These are phyloP conservation scores for Acrocephalus arundinaceus DNA, from an alignment of 2,113 vertebrate genomes.

Conservation along the genomic window DNA sequence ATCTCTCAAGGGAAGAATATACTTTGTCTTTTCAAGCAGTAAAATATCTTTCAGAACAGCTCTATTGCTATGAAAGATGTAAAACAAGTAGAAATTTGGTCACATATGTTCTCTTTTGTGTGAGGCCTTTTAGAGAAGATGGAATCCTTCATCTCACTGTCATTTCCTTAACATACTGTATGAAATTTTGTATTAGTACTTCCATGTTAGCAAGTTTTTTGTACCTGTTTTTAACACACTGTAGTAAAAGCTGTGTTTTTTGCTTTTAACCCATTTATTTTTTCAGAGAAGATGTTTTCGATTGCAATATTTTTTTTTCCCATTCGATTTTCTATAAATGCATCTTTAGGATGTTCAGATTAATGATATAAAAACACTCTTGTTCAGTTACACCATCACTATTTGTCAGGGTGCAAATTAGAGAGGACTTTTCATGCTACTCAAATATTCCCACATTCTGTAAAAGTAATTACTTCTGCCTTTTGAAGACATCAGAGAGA, in stretches of 20 bases:
- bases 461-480: not conserved
- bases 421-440: not conserved
- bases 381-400: not conserved
- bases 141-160: not conserved
- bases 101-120: not conserved
- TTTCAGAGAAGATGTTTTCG: not conserved
- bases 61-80: not conserved
- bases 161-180: not conserved
- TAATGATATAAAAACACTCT: not conserved
- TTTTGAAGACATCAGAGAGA: not conserved
- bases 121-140: not conserved
- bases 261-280: not conserved
- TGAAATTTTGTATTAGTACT: not conserved
- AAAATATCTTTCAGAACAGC: not conserved
- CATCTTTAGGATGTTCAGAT: not conserved
- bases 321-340: rapidly evolving
- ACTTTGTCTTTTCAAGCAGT: not conserved
- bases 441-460: not conserved
- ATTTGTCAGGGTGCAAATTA: not conserved
- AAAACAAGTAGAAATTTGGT: not conserved
- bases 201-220: not conserved
- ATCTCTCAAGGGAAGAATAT: not conserved
- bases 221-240: not conserved
- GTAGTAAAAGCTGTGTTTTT: not conserved
- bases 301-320: not conserved